phyloP scores from a whole-genome alignment of 2,888 invertebrate species.

The Rosalia funebris region DNA sequence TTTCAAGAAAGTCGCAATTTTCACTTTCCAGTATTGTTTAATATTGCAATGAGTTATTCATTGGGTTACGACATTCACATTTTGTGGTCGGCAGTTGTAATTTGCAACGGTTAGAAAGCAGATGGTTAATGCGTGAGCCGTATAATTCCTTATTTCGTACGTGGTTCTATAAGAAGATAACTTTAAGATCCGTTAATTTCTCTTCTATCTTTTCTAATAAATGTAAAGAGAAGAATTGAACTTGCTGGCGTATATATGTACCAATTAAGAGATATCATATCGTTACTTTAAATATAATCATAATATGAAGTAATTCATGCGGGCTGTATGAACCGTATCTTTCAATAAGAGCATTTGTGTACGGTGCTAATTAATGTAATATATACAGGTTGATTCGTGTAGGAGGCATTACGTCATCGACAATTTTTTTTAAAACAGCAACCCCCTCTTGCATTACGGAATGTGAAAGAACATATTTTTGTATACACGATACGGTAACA shows the following conservation, averaged over 20 bases:
- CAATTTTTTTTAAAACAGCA: too few species aligned
- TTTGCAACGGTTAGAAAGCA: conserved; percentile 22
- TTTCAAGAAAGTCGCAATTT: conserved; percentile 6
- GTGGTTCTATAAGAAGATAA: conserved; percentile 5
- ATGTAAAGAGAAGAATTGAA: conserved; percentile 24
- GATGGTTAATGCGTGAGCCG: conserved; percentile 7
- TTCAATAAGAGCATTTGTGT: too few species aligned
- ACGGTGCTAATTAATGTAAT: too few species aligned
- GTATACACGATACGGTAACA: too few species aligned
- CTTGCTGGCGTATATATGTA: not conserved
- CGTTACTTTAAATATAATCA: too few species aligned
- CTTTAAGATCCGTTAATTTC: conserved; percentile 20
- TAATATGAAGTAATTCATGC: too few species aligned
- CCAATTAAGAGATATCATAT: too few species aligned
- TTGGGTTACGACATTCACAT: conserved; percentile 7
- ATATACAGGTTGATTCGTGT: too few species aligned
- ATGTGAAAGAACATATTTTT: too few species aligned
- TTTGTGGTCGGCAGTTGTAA: conserved; percentile 13
- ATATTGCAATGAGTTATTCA: not conserved
- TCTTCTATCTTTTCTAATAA: conserved; percentile 24
- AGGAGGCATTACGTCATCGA: too few species aligned
- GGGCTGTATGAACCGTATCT: too few species aligned
- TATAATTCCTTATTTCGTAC: conserved; percentile 12
- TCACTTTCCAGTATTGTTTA: conserved; percentile 20
- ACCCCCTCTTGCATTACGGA: too few species aligned